These are phyloP conservation scores for Coptodon bakossiorum DNA, from an alignment of 2,113 vertebrate genomes.

Conservation along the genomic window DNA sequence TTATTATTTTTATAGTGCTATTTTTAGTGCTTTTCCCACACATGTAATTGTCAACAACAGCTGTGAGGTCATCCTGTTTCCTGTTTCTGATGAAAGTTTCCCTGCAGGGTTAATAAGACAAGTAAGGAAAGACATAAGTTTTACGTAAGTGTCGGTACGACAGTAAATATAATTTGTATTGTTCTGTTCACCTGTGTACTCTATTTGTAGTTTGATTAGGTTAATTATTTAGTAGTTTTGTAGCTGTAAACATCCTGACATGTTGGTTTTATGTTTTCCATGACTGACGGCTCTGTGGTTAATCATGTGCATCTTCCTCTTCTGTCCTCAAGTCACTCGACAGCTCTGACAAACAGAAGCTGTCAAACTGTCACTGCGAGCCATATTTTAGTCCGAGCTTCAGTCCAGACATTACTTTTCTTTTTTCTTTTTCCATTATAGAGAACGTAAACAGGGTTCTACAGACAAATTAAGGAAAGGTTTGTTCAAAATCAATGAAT, in stretches of 20 bases:
- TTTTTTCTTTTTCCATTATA: rapidly evolving
- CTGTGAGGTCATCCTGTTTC: neutral
- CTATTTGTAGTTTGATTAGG: neutral
- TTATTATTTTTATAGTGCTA: neutral
- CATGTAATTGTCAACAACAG: rapidly evolving
- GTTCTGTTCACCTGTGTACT: rapidly evolving
- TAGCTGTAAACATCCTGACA: neutral
- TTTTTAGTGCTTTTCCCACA: rapidly evolving
- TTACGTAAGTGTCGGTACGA: rapidly evolving
- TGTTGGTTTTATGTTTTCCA: rapidly evolving
- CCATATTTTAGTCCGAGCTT: neutral
- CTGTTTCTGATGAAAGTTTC: neutral
- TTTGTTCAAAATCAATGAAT: neutral
- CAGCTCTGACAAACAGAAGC: neutral
- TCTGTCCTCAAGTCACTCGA: neutral
- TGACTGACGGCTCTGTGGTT: neutral
- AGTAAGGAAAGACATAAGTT: rapidly evolving
- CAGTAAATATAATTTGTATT: rapidly evolving
- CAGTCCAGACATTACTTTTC: rapidly evolving
- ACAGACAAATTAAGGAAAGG: rapidly evolving
- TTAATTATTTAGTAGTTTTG: neutral
- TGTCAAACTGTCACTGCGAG: rapidly evolving
- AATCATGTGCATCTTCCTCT: neutral
- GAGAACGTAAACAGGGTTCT: neutral
- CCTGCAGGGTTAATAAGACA: neutral